Evolutionary conservation across 2,888 invertebrate species (phyloP).

Genomic region (Drosophila neoperkinsi): DNA sequence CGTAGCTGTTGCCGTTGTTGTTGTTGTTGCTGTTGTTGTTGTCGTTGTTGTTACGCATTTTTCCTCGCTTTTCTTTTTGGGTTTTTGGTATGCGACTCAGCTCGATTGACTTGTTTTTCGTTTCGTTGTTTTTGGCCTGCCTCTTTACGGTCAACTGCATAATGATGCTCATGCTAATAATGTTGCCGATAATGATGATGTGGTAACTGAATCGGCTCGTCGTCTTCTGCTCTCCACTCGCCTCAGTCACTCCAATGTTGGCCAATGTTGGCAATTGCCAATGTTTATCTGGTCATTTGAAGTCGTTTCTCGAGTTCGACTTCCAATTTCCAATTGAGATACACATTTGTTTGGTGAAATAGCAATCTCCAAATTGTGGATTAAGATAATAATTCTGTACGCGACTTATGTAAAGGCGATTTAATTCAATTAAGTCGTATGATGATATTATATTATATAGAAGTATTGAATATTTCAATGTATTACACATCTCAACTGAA

Average conservation of each 20-base stretch:
- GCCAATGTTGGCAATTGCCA: conserved; percentile 55
- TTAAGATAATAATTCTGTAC: conserved; percentile 25
- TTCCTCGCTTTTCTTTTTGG: conserved; percentile 41
- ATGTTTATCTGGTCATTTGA: conserved; percentile 71
- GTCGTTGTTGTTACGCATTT: conserved; percentile 44
- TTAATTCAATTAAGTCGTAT: neutral
- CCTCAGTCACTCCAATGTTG: conserved; percentile 33
- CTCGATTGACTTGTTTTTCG: conserved; percentile 71
- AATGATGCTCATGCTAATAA: conserved; percentile 31
- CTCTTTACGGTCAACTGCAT: conserved; percentile 29
- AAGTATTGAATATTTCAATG: neutral
- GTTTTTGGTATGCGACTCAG: conserved; percentile 47
- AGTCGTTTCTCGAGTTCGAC: conserved; percentile 62
- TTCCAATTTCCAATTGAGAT: conserved; percentile 62
- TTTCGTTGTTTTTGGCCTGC: conserved; percentile 21
- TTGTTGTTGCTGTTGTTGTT: conserved; percentile 20
- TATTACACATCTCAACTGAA: neutral
- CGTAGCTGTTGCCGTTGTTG: neutral
- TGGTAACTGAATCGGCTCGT: conserved; percentile 61
- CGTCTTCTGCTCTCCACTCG: conserved; percentile 12
- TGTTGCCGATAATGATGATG: conserved; percentile 57
- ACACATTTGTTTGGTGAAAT: conserved; percentile 47
- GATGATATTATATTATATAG: neutral
- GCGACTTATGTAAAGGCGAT: conserved; percentile 27
- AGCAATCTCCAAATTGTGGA: conserved; percentile 32